Evolutionary conservation across 2,113 vertebrate genomes (phyloP), one percentile per base, ranked within the genome.

Genomic region (Syngnathus typhle): DNA sequence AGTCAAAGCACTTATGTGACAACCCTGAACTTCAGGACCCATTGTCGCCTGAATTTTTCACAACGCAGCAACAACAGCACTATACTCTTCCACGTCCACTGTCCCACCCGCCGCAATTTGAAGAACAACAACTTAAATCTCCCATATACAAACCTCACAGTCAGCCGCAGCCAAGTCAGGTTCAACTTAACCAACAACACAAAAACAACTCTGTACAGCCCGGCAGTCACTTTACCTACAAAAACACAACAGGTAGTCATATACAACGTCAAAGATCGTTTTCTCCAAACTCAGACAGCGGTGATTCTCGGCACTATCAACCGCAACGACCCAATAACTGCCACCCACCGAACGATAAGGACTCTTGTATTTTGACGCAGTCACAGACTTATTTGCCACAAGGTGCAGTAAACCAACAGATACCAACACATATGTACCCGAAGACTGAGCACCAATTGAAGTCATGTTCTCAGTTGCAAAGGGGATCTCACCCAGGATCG

Each of bases 1-100:
- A 93, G 84, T 88, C 89, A 69, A 85, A 94, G 84, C 92, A 91
- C 88, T 92, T 93, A 89, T 84, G 86, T 71, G 82, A 85, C 64
- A 90, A 90, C 74, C 84, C 87, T 61, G 91, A 94, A 70, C 84
- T 89, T 0, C 89, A 92, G 71, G 91, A 88, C 8, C 90, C 92
- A 81, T 64, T 90, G 66, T 89, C 87, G 54, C 88, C 92, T 41
- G 87, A 88, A 41, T 87, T 91, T 75, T 67, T 88, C 67, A 41
- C 78, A 74, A 75, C 79, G 61, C 72, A 74, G 66, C 74, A 71
- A 76, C 91, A 89, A 70, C 90, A 91, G 67, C 77, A 83, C 74
- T 81, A 73, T 77, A 70, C 82, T 55, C 71, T 80, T 69, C 90
- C 91, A 73, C 79, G 87, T 1, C 88, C 89, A 64, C 85, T 89